Percentiles rank a stretch among this genome's conserved stretches.
Evolutionary conservation across 92 coral and sea anemone species (phyloP).

Genomic region (Zoanthus sociatus): DNA sequence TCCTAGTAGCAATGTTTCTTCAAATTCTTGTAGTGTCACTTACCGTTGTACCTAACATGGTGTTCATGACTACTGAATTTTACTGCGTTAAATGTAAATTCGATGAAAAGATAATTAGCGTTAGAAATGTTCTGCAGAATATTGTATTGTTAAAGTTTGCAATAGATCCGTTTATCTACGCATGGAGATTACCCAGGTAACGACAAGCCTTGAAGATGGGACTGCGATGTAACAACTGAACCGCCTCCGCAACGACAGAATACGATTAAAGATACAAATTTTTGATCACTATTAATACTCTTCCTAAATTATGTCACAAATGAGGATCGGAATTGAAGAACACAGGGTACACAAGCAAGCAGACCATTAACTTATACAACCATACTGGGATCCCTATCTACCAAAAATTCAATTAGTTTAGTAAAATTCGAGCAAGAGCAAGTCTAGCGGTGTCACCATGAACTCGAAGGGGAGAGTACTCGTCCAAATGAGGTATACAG

Average conservation of each 20-base stretch:
- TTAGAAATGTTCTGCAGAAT: conserved; percentile 31
- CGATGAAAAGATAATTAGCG: conserved; percentile 1
- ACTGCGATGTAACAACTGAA: background rate
- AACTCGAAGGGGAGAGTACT: no score
- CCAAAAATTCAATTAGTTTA: no score
- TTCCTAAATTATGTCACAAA: background rate
- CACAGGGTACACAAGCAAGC: background rate
- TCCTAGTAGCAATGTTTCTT: conserved; percentile 14
- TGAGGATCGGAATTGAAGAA: background rate
- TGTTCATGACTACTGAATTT: conserved; percentile 36
- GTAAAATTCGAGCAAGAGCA: no score
- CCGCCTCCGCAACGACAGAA: background rate
- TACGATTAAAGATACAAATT: background rate
- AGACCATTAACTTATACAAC: no score
- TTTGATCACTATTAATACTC: background rate
- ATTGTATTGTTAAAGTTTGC: conserved; percentile 28
- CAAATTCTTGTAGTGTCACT: conserved; percentile 35
- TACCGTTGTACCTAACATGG: conserved; percentile 27
- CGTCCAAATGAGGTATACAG: no score
- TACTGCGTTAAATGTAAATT: conserved; percentile 34
- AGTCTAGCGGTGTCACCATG: no score
- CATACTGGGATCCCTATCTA: no score
- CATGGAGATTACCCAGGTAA: conserved; percentile 34
- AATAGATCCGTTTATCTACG: conserved; percentile 36
- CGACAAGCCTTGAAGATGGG: conserved; percentile 25